Percentiles rank a stretch among this genome's conserved stretches.
These are phyloP conservation scores for Mustelus asterias DNA, from an alignment of 2,113 vertebrate genomes.

Conservation along the genomic window DNA sequence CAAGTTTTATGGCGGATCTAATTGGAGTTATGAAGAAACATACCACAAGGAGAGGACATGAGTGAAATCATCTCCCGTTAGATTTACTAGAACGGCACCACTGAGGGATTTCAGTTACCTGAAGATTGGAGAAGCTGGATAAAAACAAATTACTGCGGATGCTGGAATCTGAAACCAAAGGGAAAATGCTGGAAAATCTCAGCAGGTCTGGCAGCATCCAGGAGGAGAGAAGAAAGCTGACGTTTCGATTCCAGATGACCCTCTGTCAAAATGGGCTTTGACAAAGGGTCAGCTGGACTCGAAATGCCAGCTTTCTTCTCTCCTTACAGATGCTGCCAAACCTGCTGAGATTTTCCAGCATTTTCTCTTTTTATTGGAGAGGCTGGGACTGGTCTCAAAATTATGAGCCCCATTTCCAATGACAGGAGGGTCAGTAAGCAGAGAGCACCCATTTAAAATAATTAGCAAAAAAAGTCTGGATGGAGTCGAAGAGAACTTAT, in stretches of 20 bases:
- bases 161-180: too few relatives aligned
- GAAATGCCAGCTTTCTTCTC: too few relatives aligned
- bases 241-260: too few relatives aligned
- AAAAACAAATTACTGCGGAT: too few relatives aligned
- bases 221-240: too few relatives aligned
- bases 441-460: neutral
- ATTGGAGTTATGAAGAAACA: neutral
- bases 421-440: neutral
- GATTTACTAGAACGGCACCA: neutral
- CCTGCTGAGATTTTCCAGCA: too few relatives aligned
- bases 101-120: neutral
- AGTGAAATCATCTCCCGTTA: neutral
- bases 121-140: neutral
- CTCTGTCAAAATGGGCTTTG: too few relatives aligned
- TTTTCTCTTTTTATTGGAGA: neutral
- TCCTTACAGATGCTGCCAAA: too few relatives aligned
- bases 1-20: neutral
- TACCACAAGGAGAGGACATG: neutral
- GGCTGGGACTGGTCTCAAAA: too few relatives aligned
- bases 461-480: neutral
- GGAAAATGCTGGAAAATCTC: too few relatives aligned
- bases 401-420: neutral
- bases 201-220: too few relatives aligned
- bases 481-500: neutral
- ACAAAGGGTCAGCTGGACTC: too few relatives aligned